phyloP scores from a whole-genome alignment of 2,888 invertebrate genomes.

The Glaucopsyche alexis region DNA sequence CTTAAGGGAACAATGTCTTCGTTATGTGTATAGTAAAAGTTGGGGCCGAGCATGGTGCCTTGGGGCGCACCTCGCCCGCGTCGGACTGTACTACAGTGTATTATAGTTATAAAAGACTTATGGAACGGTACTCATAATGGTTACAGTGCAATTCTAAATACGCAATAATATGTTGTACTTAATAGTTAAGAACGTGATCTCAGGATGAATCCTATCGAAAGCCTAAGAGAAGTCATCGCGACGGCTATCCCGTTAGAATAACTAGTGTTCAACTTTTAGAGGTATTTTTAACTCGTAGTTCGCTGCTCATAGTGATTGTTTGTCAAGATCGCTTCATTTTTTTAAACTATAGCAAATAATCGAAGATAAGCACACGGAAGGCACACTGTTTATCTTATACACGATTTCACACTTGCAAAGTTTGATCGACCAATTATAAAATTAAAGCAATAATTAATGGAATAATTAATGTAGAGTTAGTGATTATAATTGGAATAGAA shows the following conservation, averaged over 20 bases:
- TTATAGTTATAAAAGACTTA: slow-evolving; percentile 53
- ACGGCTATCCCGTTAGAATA: slow-evolving; percentile 65
- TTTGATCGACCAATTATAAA: slow-evolving; percentile 67
- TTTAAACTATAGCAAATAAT: slow-evolving; percentile 63
- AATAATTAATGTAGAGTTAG: slow-evolving; percentile 58
- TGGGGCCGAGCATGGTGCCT: slow-evolving; percentile 59
- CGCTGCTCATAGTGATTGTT: slow-evolving; percentile 67
- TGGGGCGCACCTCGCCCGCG: slow-evolving; percentile 58
- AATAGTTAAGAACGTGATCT: slow-evolving; percentile 78
- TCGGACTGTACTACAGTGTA: slow-evolving; percentile 65
- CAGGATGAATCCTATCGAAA: slow-evolving; percentile 75
- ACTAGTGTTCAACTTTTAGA: slow-evolving; percentile 63
- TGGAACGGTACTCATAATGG: slow-evolving; percentile 60
- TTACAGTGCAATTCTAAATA: slow-evolving; percentile 77
- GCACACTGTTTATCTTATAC: slow-evolving; percentile 67
- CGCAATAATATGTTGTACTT: slow-evolving; percentile 78
- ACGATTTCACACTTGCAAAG: slow-evolving; percentile 67
- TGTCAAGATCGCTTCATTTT: slow-evolving; percentile 57
- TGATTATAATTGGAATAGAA: slow-evolving; percentile 48
- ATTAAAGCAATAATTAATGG: slow-evolving; percentile 66
- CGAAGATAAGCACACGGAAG: slow-evolving; percentile 62
- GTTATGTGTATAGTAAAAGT: slow-evolving; percentile 46
- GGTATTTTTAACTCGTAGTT: slow-evolving; percentile 66
- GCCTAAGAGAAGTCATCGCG: slow-evolving; percentile 67
- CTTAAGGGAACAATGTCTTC: slow-evolving; percentile 44